A percentile compares a stretch with the other conserved stretches of the same genome.
Evolutionary conservation across 1,140 invertebrate genomes (phyloP).

Genomic region (Sarcophaga peregrina): DNA sequence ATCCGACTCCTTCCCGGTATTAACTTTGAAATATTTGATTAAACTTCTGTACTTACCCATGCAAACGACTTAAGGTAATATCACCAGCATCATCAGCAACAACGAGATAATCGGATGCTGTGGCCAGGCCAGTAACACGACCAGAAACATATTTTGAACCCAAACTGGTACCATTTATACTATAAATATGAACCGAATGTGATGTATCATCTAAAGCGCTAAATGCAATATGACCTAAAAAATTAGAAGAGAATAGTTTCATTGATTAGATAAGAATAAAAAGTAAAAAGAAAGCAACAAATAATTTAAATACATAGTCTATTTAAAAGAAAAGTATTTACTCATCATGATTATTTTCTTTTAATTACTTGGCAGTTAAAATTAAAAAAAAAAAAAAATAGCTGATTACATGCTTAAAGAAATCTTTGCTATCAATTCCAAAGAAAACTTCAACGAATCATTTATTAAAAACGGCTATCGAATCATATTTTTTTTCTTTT

Average conservation of each 20-base stretch:
- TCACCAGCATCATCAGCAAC: conserved; percentile 71
- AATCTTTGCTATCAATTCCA: too few species aligned
- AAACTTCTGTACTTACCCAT: conserved; percentile 66
- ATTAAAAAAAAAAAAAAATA: neutral
- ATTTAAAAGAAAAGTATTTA: neutral
- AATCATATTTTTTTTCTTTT: too few species aligned
- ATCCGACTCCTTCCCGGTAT: too few species aligned
- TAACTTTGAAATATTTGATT: too few species aligned
- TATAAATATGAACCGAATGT: conserved; percentile 72
- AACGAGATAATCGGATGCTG: conserved; percentile 68
- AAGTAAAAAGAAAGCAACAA: neutral
- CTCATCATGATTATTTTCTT: neutral
- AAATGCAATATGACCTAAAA: conserved; percentile 63
- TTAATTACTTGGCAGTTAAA: neutral
- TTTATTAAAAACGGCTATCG: too few species aligned
- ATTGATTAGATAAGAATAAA: conserved; percentile 10
- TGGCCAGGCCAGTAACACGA: conserved; percentile 68
- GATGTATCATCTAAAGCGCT: conserved; percentile 65
- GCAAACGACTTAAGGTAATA: conserved; percentile 69
- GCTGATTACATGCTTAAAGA: neutral
- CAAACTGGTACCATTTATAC: conserved; percentile 72
- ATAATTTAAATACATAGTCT: neutral
- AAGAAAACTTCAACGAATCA: too few species aligned
- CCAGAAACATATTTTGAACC: conserved; percentile 69
- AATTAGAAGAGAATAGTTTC: conserved; percentile 37